These are phyloP conservation scores for Nanorana parkeri DNA, from an alignment of 2,113 vertebrate genomes.

Conservation along the genomic window DNA sequence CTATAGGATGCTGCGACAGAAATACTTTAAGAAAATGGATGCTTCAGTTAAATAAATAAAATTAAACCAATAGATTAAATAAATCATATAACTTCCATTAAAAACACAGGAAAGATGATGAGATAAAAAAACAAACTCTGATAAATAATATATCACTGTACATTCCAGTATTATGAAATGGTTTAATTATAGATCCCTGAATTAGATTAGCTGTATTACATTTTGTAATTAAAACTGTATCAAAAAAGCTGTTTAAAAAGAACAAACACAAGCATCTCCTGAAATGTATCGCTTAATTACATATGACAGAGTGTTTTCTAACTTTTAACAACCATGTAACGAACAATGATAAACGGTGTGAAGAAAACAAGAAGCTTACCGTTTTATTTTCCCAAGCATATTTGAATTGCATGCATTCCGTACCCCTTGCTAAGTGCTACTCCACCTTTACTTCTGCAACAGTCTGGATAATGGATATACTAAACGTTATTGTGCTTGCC, in stretches of 20 bases:
- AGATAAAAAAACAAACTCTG: conserved; percentile 7
- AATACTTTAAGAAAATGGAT: no score
- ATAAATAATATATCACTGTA: conserved; percentile 53
- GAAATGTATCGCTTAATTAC: conserved; percentile 17
- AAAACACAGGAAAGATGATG: conserved; percentile 18
- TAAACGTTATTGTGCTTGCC: no score
- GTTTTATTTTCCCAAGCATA: background rate
- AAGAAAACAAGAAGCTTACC: background rate
- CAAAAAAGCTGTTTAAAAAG: conserved; percentile 32
- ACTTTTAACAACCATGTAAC: conserved; percentile 28
- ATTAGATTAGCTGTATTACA: conserved; percentile 43
- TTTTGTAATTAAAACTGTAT: conserved; percentile 52
- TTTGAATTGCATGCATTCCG: background rate
- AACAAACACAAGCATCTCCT: conserved; percentile 3
- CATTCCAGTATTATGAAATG: conserved; percentile 28
- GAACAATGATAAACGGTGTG: background rate
- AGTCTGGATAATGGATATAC: no score
- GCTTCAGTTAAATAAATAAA: no score
- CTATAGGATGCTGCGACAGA: no score
- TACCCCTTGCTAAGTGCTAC: no score
- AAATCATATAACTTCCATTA: background rate
- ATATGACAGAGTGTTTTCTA: conserved; percentile 15
- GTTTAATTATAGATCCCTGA: conserved; percentile 45
- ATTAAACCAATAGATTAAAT: no score
- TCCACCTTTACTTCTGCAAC: no score